A percentile compares a stretch with the other conserved stretches of the same genome.
These are phyloP conservation scores for Pyrrhura leucotis DNA, from an alignment of 2,797 vertebrate genomes.

Conservation along the genomic window DNA sequence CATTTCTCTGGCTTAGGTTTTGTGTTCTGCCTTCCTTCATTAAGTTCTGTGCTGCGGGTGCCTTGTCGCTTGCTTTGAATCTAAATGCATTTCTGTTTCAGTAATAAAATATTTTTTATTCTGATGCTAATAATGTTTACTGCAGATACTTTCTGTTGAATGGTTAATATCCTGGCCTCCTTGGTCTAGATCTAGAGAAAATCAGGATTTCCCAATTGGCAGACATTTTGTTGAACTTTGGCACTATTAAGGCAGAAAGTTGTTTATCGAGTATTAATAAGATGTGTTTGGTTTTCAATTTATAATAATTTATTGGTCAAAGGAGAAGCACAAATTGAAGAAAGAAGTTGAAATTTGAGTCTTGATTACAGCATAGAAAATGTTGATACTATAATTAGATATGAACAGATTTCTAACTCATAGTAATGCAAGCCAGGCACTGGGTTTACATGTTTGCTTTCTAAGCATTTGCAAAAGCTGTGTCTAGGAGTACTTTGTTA, in stretches of 20 bases:
- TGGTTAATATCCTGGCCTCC: not conserved
- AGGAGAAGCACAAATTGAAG: slow-evolving; percentile 9
- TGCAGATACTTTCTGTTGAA: not conserved
- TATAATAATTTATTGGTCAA: not conserved
- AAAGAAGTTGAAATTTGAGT: slow-evolving; percentile 5
- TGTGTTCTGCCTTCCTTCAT: not conserved
- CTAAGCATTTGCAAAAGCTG: not conserved
- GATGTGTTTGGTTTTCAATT: not conserved
- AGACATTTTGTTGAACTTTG: not conserved
- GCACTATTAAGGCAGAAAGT: not conserved
- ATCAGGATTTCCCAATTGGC: not conserved
- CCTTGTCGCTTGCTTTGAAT: not conserved
- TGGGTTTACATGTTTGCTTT: not conserved
- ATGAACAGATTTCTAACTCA: not conserved
- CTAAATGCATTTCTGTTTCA: not conserved
- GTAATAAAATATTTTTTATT: not conserved
- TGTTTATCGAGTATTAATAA: slow-evolving; percentile 28
- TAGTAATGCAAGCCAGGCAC: not conserved
- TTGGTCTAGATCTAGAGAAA: not conserved
- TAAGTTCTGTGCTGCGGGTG: not conserved
- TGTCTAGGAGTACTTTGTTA: not conserved
- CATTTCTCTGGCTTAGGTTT: not conserved
- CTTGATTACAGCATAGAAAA: slow-evolving; percentile 46
- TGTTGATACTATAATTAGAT: slow-evolving; percentile 4
- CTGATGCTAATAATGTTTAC: not conserved